Percentiles rank a stretch among this genome's conserved stretches.
Evolutionary conservation across 1,140 invertebrate species (phyloP).

Genomic region (Mamestra configurata): DNA sequence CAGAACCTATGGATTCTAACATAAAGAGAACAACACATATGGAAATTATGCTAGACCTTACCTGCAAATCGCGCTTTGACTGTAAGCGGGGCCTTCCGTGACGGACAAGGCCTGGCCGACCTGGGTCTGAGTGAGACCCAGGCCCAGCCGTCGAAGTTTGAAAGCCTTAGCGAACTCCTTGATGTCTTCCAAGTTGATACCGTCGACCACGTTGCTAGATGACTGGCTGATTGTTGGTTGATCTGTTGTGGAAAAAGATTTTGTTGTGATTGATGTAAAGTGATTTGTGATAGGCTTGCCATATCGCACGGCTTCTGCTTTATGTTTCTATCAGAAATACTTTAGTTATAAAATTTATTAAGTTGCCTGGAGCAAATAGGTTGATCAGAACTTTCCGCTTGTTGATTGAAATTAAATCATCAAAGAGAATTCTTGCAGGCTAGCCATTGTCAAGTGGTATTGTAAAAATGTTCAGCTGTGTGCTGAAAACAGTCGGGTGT

Average conservation of each 20-base stretch:
- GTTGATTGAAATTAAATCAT: no score
- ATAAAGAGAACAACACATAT: background rate
- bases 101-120: conserved; percentile 98
- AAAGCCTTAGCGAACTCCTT: conserved; percentile 99
- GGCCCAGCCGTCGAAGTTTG: conserved; percentile 96
- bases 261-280: background rate
- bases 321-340: no score
- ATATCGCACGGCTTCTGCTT: no score
- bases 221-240: conserved; percentile 97
- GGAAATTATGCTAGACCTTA: conserved; percentile 75
- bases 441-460: no score
- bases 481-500: background rate
- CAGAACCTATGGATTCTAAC: conserved; percentile 18
- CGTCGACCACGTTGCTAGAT: conserved; percentile 97
- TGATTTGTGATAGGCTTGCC: no score
- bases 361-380: no score
- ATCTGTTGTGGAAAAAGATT: conserved; percentile 87
- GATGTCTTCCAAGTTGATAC: conserved; percentile 98
- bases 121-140: conserved; percentile 98
- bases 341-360: no score
- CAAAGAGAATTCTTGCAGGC: no score
- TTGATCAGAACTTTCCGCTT: no score
- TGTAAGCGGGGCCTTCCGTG: conserved; percentile 98
- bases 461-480: background rate
- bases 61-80: conserved; percentile 99